These are phyloP conservation scores for Cephalopachus bancanus DNA, from an alignment of 2,797 vertebrate species.

Conservation along the genomic window DNA sequence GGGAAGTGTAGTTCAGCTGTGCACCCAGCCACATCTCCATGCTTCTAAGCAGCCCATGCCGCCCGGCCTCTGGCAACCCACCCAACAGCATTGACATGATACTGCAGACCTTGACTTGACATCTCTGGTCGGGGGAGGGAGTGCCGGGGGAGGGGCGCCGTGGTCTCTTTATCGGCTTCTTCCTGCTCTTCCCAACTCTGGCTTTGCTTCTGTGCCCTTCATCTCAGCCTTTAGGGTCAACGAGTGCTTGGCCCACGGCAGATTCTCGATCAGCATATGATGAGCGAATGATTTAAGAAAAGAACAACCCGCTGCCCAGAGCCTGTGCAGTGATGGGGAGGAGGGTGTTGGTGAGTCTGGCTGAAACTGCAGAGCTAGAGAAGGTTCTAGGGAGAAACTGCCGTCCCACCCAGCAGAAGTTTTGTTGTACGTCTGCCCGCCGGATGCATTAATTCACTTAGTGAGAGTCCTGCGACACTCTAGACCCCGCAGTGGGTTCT, in stretches of 20 bases:
- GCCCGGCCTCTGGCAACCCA: too few species aligned
- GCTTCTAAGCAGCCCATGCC: background rate
- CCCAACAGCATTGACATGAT: fast-evolving
- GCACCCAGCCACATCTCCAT: fast-evolving
- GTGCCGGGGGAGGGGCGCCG: too few species aligned
- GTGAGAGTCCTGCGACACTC: background rate
- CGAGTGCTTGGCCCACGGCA: background rate
- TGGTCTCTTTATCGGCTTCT: background rate
- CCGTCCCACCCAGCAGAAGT: background rate
- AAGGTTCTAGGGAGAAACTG: background rate
- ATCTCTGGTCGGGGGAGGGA: too few species aligned
- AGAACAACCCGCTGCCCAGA: background rate
- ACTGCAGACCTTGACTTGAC: background rate
- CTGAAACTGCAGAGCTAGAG: background rate
- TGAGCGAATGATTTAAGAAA: background rate
- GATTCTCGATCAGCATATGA: background rate
- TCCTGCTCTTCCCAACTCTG: background rate
- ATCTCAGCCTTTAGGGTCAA: background rate
- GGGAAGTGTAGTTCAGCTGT: background rate
- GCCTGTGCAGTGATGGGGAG: background rate
- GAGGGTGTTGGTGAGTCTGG: background rate
- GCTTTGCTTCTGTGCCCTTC: background rate
- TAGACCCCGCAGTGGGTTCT: background rate
- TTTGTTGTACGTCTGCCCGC: background rate
- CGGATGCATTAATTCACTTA: background rate